Base-by-base conservation (phyloP, 2,797 vertebrate genomes). In the Xenentodon cancila region DNA sequence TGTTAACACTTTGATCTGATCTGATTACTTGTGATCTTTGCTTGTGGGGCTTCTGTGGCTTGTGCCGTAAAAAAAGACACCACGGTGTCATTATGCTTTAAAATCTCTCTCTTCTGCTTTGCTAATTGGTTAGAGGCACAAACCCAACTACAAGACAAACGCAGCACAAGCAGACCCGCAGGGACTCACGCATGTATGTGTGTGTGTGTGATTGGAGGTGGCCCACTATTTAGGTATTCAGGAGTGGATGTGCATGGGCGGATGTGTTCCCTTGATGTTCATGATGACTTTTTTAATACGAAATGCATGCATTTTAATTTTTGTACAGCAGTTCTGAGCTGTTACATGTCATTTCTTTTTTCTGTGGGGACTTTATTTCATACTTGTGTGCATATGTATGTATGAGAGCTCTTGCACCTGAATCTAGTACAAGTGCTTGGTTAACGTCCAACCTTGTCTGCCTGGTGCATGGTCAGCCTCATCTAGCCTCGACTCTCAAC, bases 41-140 rank as follows among this genome's bases (percentile, higher is more conserved):
- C 86, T 91, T 84, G 85, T 79, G 84, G 81, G 81, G 69, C 71
- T 69, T 72, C 27, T 16, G 79, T 77, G 68, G 80, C 88, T 85
- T 68, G 73, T 88, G 83, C 85, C 87, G 84, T 77, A 66, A 81
- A 84, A 81, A 82, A 83, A 85, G 13, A 40, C 84, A 88, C 75
- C 37, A 83, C 64, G 45, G 81, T 90, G 87, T 91, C 90, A 90
- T 85, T 68, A 79, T 79, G 78, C 84, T 85, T 91, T 84, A 90
- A 88, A 21, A 87, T 90, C 87, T 87, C 71, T 85, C 66, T 88
- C 83, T 84, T 90, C 87, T 87, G 88, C 88, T 90, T 73, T 76
- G 82, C 85, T 90, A 92, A 90, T 89, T 91, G 89, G 79, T 88
- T 68, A 75, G 78, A 88, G 82, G 84, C 83, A 88, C 65, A 54